A percentile compares a stretch with the other conserved stretches of the same genome.
phyloP scores from a whole-genome alignment of 2,888 invertebrate genomes.

The Drosophila sordidapex region DNA sequence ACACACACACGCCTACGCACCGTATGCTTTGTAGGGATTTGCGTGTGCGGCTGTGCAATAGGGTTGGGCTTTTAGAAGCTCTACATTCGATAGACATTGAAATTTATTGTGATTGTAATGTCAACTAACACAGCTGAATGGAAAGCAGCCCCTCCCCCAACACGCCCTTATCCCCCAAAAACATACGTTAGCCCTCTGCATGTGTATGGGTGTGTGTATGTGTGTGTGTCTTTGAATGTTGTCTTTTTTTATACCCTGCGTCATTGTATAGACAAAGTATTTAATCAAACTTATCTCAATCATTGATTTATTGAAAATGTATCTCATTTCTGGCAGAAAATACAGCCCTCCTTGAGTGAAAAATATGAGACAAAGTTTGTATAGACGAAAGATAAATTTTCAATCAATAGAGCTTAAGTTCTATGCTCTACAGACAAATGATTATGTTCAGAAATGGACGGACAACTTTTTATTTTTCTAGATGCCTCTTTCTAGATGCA shows the following conservation, averaged over 20 bases:
- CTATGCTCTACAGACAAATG: background rate
- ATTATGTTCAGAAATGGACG: background rate
- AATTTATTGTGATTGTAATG: conserved; percentile 76
- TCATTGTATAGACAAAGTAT: background rate
- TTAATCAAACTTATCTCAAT: background rate
- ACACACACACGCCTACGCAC: conserved; percentile 6
- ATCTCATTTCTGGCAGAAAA: background rate
- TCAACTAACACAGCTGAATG: conserved; percentile 51
- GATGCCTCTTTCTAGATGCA: background rate
- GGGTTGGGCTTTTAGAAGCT: conserved; percentile 44
- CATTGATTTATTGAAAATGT: background rate
- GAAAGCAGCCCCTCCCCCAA: conserved; percentile 48
- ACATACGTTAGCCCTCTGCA: conserved; percentile 29
- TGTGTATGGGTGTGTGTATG: background rate
- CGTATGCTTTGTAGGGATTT: conserved; percentile 16
- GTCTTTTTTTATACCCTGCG: conserved; percentile 13
- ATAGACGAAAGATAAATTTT: background rate
- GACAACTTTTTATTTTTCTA: background rate
- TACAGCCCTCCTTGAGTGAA: background rate
- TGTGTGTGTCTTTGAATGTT: background rate
- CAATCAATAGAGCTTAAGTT: background rate
- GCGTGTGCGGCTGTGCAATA: conserved; percentile 5
- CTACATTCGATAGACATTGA: conserved; percentile 72
- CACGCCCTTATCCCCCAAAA: background rate
- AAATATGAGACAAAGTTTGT: background rate